phyloP scores from a whole-genome alignment of 1,140 invertebrate species.

The Diorhabda sublineata region DNA sequence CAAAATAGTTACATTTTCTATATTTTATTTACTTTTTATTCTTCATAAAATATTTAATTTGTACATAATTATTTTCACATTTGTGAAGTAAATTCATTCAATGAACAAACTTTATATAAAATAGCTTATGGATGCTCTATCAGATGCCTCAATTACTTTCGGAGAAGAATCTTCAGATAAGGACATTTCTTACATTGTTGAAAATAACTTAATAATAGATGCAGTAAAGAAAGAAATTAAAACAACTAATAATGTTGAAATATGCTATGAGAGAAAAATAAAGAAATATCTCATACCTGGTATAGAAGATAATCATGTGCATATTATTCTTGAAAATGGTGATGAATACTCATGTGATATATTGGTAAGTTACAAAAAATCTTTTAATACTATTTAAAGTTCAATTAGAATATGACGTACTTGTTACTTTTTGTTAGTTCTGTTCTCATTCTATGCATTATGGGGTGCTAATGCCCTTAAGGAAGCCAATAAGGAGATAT shows the following conservation, averaged over 20 bases:
- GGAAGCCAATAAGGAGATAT: too few species aligned
- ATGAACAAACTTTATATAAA: conserved; percentile 33
- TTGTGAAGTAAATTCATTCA: too few species aligned
- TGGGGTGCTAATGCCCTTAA: too few species aligned
- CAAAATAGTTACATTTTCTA: too few species aligned
- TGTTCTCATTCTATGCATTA: too few species aligned
- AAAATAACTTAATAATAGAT: conserved; percentile 83
- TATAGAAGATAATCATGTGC: conserved; percentile 34
- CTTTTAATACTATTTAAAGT: not conserved
- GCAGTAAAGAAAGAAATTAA: conserved; percentile 56
- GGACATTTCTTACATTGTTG: conserved; percentile 87
- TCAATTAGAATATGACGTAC: too few species aligned
- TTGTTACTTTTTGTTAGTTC: too few species aligned
- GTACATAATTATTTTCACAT: too few species aligned
- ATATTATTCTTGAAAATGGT: conserved; percentile 55
- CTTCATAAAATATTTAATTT: too few species aligned
- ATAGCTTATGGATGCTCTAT: conserved; percentile 88
- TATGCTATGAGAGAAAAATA: conserved; percentile 53
- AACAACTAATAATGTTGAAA: conserved; percentile 46
- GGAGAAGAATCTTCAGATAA: conserved; percentile 66
- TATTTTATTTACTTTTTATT: too few species aligned
- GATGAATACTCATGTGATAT: conserved; percentile 56
- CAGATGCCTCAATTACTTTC: conserved; percentile 83
- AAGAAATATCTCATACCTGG: conserved; percentile 52
- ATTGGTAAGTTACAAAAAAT: conserved; percentile 51